Base-by-base conservation (phyloP, 2,888 invertebrate genomes). In the Pollenia amentaria region DNA sequence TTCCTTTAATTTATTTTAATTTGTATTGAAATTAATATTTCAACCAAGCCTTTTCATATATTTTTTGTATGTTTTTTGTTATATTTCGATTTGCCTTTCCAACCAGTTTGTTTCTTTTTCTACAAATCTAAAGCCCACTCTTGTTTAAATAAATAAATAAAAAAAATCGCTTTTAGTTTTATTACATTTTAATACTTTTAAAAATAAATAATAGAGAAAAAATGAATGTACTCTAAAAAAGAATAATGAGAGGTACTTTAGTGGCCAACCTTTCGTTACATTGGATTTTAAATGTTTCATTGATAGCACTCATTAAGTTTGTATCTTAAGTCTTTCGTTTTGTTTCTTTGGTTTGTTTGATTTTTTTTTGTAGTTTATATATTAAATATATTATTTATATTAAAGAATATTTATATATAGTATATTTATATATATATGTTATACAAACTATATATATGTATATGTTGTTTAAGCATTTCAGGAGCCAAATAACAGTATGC, bases 171-270 rank as follows among this genome's bases (percentile, higher is more conserved):
- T 60, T 67, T 75, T 62, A 69, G 75, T 82, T 82, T 75, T 82
- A 82, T 82, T 82, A 82, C 75, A 82, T 69, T 82, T 75, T 60
- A 82, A 75, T 82, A 82, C 67, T 60, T 29, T 29, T 29, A 64
- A 53, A 80, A 40, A 69, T 14, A 38, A 79, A 51, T 44, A 48
- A 44, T 51, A 70, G 62, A 44, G 51, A 42, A 78, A 78, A 62
- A 79, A 70, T 70, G 62, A 79, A 70, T 79, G 79, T 70, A 62
- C 8, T n/a, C 51, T 6, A n/a, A 29, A 29, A 4, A 29, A 9
- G 60, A 8, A 65, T 14, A 21, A 16, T 51, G 40, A 57, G 29
- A 46, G 9, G 44, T 7, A 1, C 53, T 16, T 29, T 3, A 38
- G 14, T 38, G 60, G 70, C 51, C 79, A 79, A 79, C 44, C 70